phyloP scores from a whole-genome alignment of 2,797 vertebrate species.

The Bufotes viridis region DNA sequence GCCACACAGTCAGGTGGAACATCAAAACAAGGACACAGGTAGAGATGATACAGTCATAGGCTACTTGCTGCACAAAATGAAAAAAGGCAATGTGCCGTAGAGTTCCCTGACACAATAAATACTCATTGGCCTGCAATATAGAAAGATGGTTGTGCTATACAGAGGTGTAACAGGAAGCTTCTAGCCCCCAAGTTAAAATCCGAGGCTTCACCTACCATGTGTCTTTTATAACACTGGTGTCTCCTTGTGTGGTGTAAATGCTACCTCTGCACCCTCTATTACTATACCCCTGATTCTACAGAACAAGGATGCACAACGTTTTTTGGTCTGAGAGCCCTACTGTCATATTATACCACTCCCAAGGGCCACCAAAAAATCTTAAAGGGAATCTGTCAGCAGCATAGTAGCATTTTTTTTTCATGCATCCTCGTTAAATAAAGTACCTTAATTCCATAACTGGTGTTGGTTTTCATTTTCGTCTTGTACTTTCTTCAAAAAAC shows the following conservation, averaged over 20 bases:
- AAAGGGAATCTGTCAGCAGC: too few relatives aligned
- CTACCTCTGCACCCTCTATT: not conserved
- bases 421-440: too few relatives aligned
- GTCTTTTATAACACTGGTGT: not conserved
- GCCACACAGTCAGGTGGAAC: conserved; percentile 5
- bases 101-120: not conserved
- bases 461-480: too few relatives aligned
- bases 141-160: not conserved
- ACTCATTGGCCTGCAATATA: not conserved
- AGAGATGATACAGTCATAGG: not conserved
- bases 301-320: too few relatives aligned
- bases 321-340: too few relatives aligned
- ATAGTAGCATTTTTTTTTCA: too few relatives aligned
- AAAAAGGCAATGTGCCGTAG: not conserved
- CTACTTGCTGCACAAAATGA: not conserved
- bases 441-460: too few relatives aligned
- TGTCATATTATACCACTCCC: too few relatives aligned
- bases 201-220: not conserved
- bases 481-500: too few relatives aligned
- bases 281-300: not conserved
- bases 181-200: too few relatives aligned
- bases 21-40: not conserved
- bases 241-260: not conserved
- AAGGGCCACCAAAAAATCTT: too few relatives aligned
- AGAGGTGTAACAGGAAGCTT: too few relatives aligned